Evolutionary conservation across 2,888 invertebrate genomes (phyloP).

Genomic region (Melinaea menophilus): DNA sequence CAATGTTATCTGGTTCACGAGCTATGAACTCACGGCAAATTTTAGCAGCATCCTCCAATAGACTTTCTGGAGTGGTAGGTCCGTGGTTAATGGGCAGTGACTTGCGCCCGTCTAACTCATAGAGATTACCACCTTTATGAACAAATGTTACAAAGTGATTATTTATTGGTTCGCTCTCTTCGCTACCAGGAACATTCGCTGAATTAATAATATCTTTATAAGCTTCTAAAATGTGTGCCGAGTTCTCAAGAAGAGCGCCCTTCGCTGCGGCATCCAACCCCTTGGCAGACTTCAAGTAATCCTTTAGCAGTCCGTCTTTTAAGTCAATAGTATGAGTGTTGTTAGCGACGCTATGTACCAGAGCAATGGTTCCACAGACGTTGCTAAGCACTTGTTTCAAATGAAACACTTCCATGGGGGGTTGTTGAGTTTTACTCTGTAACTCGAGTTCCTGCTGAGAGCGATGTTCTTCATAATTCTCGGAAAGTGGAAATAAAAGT

Average conservation of each 20-base stretch:
- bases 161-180: conserved; percentile 78
- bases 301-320: conserved; percentile 84
- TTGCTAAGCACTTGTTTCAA: conserved; percentile 93
- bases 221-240: conserved; percentile 83
- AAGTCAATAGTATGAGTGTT: conserved; percentile 85
- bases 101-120: conserved; percentile 85
- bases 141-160: conserved; percentile 95
- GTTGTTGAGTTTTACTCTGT: conserved; percentile 71
- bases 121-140: conserved; percentile 86
- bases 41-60: conserved; percentile 89
- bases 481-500: conserved; percentile 90
- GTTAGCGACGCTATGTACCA: conserved; percentile 96
- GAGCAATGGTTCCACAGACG: conserved; percentile 96
- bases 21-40: conserved; percentile 91
- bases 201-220: conserved; percentile 88
- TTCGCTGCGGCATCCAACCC: conserved; percentile 83
- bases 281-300: conserved; percentile 83
- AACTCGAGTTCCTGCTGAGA: conserved; percentile 80
- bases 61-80: conserved; percentile 81
- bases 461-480: conserved; percentile 84
- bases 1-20: conserved; percentile 89
- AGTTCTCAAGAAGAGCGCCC: conserved; percentile 85
- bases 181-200: conserved; percentile 72
- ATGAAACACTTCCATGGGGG: conserved; percentile 85
- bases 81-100: conserved; percentile 90